Base-by-base conservation (phyloP, 2,113 vertebrate genomes). In the Atherinomorus stipes region DNA sequence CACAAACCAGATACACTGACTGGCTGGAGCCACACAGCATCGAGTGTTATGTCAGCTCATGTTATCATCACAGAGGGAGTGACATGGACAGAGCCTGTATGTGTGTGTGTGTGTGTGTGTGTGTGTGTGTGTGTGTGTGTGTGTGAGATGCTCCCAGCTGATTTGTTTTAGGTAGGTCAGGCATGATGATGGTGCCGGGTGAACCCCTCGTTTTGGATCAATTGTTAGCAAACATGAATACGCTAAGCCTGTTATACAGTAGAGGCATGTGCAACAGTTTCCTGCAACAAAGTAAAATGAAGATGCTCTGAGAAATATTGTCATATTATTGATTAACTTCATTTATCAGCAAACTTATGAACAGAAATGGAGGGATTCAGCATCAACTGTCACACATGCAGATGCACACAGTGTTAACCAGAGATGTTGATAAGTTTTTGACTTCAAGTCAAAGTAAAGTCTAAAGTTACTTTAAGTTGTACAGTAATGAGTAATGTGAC, bases 111-210 rank as follows among this genome's bases (percentile, higher is more conserved):
- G 62, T 49, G 64, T 64, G 18, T 26, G n/a, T 73, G 64, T 66
- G 25, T 56, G 44, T 38, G 63, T 63, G 54, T 64, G 62, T 64
- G 37, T 74, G 37, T 56, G 25, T 73, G 69, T 71, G 26, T 76
- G 51, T 51, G 50, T 64, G 45, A 9, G 45, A 58, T 45, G 59
- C 51, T 71, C 49, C 57, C 58, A 71, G 53, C 74, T 85, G 74
- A 81, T 85, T 70, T 82, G 75, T 78, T n/a, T n/a, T 65, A 34
- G 78, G 38, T 38, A 81, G 81, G 80, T 84, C 71, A 81, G 65
- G 67, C 73, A 54, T 79, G 74, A 78, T 76, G 79, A 38, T 68
- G 66, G 54, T 58, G 25, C 51, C 18, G 25, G 64, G 31, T 57
- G 60, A 80, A 45, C 28, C 28, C n/a, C 44, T 65, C 38, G 21